phyloP scores from a whole-genome alignment of 2,797 vertebrate genomes.

The Dendrocincla tyrannina region DNA sequence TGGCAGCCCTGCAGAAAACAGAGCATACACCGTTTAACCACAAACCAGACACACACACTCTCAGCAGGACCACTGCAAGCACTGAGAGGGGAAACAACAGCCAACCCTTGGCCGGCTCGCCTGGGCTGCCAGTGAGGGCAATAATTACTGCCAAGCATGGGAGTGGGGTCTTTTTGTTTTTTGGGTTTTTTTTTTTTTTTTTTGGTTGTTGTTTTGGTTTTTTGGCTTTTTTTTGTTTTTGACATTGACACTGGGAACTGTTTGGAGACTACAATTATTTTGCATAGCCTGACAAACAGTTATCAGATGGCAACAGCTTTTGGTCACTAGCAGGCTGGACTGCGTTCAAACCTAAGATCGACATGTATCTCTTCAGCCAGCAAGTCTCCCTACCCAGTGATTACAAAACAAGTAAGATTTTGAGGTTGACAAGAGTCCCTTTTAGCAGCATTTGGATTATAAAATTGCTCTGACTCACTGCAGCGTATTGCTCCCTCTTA shows the following conservation, averaged over 20 bases:
- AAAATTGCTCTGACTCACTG: slow-evolving; percentile 64
- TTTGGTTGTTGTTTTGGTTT: background rate
- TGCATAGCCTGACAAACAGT: slow-evolving; percentile 16
- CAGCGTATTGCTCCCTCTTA: slow-evolving; percentile 57
- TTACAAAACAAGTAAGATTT: slow-evolving; percentile 58
- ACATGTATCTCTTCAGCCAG: background rate
- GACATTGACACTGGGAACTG: background rate
- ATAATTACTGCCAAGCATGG: slow-evolving; percentile 1
- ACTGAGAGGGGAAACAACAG: slow-evolving; percentile 48
- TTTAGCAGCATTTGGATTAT: slow-evolving; percentile 66
- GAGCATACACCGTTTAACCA: slow-evolving; percentile 51
- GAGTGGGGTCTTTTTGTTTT: background rate
- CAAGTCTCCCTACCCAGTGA: slow-evolving; percentile 5
- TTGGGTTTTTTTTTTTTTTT: background rate
- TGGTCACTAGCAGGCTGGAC: slow-evolving; percentile 43
- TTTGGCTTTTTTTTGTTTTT: background rate
- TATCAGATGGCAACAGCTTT: slow-evolving; percentile 44
- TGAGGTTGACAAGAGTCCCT: slow-evolving; percentile 60
- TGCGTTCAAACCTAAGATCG: background rate
- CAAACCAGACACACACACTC: slow-evolving; percentile 43
- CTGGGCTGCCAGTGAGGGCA: background rate
- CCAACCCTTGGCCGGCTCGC: background rate
- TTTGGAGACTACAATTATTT: slow-evolving; percentile 25
- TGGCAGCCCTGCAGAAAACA: slow-evolving; percentile 35
- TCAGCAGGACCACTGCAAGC: slow-evolving; percentile 51